Evolutionary conservation across 2,113 vertebrate genomes (phyloP).

Genomic region (Oxyura jamaicensis): DNA sequence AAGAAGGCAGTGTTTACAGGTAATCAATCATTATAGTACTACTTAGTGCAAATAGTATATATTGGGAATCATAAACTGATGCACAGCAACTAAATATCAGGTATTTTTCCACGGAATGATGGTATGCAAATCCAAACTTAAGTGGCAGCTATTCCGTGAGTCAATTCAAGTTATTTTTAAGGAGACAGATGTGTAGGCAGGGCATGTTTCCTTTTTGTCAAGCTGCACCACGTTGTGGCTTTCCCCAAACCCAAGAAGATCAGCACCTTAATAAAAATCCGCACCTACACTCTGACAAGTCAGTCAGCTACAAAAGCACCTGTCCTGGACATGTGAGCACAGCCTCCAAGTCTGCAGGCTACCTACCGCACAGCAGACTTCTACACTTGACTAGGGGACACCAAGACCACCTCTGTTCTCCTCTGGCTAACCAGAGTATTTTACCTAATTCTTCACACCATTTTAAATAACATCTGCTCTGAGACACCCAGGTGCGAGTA

Average conservation of each 20-base stretch:
- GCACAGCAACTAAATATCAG: neutral
- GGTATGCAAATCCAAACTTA: neutral
- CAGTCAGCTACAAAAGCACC: neutral
- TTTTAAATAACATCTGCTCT: neutral
- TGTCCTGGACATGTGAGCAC: neutral
- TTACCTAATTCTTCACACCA: neutral
- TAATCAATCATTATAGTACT: neutral
- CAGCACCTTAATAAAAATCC: neutral
- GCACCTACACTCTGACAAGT: neutral
- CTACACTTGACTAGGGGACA: neutral
- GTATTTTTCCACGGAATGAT: neutral
- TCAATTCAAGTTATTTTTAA: neutral
- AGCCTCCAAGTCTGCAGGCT: neutral
- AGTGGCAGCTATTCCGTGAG: neutral
- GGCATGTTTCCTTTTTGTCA: neutral
- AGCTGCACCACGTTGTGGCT: neutral
- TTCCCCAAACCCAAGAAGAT: neutral
- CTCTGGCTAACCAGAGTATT: neutral
- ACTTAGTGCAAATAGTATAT: fast-evolving
- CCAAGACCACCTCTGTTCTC: neutral
- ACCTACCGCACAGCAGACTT: neutral
- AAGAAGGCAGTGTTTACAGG: neutral
- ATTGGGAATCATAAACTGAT: neutral
- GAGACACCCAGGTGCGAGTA: neutral
- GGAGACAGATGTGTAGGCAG: neutral